Conservation (phyloP, 2,888 invertebrate genomes). For the Apotomis capreana region DNA sequence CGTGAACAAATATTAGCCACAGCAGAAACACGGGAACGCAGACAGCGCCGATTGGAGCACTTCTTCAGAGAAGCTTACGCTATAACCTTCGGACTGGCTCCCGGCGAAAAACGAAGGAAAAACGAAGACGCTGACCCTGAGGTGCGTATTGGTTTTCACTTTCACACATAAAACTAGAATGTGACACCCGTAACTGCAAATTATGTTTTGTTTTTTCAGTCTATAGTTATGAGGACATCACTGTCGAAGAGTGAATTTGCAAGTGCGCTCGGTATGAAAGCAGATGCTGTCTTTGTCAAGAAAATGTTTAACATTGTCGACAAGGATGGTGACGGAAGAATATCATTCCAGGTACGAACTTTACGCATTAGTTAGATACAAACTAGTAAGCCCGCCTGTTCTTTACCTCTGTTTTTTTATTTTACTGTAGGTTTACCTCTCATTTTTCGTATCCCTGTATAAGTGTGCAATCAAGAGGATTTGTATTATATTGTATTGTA, state of each 20-base stretch:
- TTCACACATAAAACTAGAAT: background rate
- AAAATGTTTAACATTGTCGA: constrained; percentile 99
- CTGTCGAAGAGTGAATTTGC: constrained; percentile 96
- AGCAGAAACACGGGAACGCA: constrained; percentile 95
- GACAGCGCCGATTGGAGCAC: constrained; percentile 96
- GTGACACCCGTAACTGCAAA: no score
- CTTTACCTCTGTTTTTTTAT: no score
- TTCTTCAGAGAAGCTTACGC: constrained; percentile 98
- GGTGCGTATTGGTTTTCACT: constrained; percentile 59
- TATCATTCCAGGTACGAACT: constrained; percentile 91
- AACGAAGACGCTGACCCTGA: constrained; percentile 91
- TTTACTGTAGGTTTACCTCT: no score
- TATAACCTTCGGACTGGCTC: constrained; percentile 93
- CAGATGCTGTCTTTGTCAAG: constrained; percentile 96
- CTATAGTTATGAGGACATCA: constrained; percentile 96
- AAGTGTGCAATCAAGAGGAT: no score
- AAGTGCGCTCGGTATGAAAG: constrained; percentile 96
- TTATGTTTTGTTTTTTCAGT: constrained; percentile 59
- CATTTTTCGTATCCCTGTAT: no score
- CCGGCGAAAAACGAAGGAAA: constrained; percentile 91
- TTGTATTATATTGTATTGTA: no score
- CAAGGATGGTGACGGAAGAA: constrained; percentile 95
- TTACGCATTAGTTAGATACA: background rate
- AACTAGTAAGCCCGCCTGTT: no score
- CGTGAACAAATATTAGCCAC: constrained; percentile 94